phyloP scores from a whole-genome alignment of 2,113 vertebrate species.

The Lepisosteus osseus region DNA sequence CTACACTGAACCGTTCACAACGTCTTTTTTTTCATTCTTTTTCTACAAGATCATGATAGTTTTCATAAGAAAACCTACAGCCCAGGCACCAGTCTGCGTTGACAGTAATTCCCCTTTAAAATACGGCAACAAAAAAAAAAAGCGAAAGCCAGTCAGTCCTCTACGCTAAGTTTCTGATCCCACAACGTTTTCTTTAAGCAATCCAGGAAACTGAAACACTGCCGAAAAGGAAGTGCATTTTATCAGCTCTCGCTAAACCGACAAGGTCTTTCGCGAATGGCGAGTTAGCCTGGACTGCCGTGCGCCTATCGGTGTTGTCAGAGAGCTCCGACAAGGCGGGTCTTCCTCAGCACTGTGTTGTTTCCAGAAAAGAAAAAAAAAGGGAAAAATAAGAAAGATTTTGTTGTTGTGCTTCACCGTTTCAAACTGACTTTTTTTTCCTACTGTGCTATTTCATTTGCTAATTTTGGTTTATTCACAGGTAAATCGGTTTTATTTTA shows the following conservation, averaged over 20 bases:
- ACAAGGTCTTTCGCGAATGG: constrained; percentile 20
- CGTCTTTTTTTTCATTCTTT: too few species aligned
- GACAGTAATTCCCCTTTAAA: too few species aligned
- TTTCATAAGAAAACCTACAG: too few species aligned
- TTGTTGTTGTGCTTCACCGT: constrained; percentile 39
- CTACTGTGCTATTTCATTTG: constrained; percentile 19
- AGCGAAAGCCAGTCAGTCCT: too few species aligned
- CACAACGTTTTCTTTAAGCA: too few species aligned
- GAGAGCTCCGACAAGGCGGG: constrained; percentile 27
- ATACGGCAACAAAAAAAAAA: too few species aligned
- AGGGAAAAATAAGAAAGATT: constrained; percentile 45
- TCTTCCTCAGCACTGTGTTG: constrained; percentile 44
- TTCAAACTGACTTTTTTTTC: constrained; percentile 29
- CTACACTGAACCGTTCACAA: too few species aligned
- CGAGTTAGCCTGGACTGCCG: neutral
- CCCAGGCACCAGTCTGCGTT: too few species aligned
- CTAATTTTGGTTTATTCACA: constrained; percentile 37
- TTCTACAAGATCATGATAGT: too few species aligned
- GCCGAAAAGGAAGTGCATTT: neutral
- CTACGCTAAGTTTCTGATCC: too few species aligned
- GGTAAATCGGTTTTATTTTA: constrained; percentile 49
- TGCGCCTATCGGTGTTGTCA: constrained; percentile 43
- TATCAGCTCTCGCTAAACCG: neutral
- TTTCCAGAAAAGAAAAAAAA: constrained; percentile 49
- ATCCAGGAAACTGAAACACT: constrained; percentile 1